Evolutionary conservation across 2,888 invertebrate genomes (phyloP), one percentile per base, ranked within the genome.

Genomic region (Orthosia gracilis): DNA sequence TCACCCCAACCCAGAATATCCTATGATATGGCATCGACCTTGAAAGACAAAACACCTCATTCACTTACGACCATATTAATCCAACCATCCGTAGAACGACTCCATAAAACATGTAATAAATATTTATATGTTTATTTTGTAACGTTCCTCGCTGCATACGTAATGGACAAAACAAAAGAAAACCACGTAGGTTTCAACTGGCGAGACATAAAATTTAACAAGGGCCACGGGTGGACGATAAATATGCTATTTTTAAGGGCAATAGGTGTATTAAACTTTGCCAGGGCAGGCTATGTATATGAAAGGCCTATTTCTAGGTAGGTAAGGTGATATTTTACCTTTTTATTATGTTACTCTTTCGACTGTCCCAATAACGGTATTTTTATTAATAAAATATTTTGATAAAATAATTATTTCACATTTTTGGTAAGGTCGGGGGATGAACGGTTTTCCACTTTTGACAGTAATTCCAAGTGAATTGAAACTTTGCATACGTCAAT

Each of bases 121-220:
- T 83, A 83, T 83, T 78, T 78, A 85, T 72, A 49, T 73, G 63
- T 83, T 78, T 62, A 54, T 73, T 50, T 64, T 45, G 18, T 70
- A 54, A 66, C 55, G 23, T 26, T 31, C 11, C 31, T 21, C 23
- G 15, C 23, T 67, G 84, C 71, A 86, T 85, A 85, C 69, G 17
- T 75, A 83, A 64, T 55, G 58, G 17, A 7, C 7, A 52, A 74
- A 83, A 83, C 80, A 73, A 85, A 83, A 79, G 83, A 83, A 78
- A 66, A 69, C 55, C 11, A 3, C 70, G 69, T 78, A 65, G 59
- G 70, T 76, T 81, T 84, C 83, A 76, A 85, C 54, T 50, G 61
- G 12, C 5, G 49, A 18, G 49, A 65, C 69, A 79, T 87, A 76
- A 86, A 83, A 86, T 77, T 68, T 83, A 86, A 83, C 78, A 85